Evolutionary conservation across 2,888 invertebrate species (phyloP).

Genomic region (Chloroclysta siterata): DNA sequence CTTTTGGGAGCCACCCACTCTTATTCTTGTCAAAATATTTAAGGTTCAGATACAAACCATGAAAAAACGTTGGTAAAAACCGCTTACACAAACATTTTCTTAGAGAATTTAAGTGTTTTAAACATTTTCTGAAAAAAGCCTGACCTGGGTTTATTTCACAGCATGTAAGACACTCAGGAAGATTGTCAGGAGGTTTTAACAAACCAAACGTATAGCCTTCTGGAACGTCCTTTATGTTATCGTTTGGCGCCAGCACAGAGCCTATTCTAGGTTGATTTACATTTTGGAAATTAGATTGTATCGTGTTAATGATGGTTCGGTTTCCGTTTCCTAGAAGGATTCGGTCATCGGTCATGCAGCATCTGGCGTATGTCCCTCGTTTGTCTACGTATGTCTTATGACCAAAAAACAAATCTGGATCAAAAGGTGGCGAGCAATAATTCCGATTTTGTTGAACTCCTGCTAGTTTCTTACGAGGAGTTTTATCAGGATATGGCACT

Average conservation of each 20-base stretch:
- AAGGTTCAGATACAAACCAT: slow-evolving; percentile 61
- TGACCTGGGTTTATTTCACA: slow-evolving; percentile 66
- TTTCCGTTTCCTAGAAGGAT: slow-evolving; percentile 63
- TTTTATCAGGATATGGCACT: slow-evolving; percentile 61
- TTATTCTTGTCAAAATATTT: slow-evolving; percentile 68
- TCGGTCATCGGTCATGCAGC: slow-evolving; percentile 72
- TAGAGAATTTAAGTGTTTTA: slow-evolving; percentile 73
- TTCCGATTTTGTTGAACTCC: slow-evolving; percentile 61
- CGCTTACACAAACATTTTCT: slow-evolving; percentile 61
- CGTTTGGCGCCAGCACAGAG: slow-evolving; percentile 73
- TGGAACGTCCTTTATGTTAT: slow-evolving; percentile 76
- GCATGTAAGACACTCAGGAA: slow-evolving; percentile 72
- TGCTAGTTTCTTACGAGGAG: slow-evolving; percentile 53
- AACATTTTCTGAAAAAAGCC: slow-evolving; percentile 71
- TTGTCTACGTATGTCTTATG: slow-evolving; percentile 70
- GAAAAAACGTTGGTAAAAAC: slow-evolving; percentile 64
- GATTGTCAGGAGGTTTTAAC: slow-evolving; percentile 67
- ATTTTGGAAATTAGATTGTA: slow-evolving; percentile 71
- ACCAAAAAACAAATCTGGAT: slow-evolving; percentile 75
- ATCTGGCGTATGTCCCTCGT: slow-evolving; percentile 75
- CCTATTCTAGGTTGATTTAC: slow-evolving; percentile 66
- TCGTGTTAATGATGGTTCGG: slow-evolving; percentile 62
- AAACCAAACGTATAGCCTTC: slow-evolving; percentile 76
- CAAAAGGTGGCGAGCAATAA: slow-evolving; percentile 72
- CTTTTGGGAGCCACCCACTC: slow-evolving; percentile 74